These are phyloP conservation scores for Lottia gigantea DNA, from an alignment of 2,888 invertebrate genomes.

Conservation along the genomic window DNA sequence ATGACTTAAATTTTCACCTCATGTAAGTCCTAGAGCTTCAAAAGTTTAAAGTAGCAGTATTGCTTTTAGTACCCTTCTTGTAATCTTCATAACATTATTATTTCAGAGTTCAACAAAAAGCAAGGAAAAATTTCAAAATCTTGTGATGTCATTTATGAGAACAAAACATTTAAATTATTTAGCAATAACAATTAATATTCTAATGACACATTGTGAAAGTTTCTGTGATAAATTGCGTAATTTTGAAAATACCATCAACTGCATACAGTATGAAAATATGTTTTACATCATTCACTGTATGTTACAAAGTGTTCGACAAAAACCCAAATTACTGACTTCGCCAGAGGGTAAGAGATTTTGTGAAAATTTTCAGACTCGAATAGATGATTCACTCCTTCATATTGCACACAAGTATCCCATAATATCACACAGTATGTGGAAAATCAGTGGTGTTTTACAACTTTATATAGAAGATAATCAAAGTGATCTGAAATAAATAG, in stretches of 20 bases:
- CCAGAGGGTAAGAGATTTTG: conserved; percentile 16
- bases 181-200: conserved; percentile 1
- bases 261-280: conserved; percentile 15
- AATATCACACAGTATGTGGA: conserved; percentile 15
- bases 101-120: background rate
- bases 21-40: too few species aligned
- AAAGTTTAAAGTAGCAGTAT: too few species aligned
- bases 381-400: conserved; percentile 16
- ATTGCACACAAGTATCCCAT: conserved; percentile 9
- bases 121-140: background rate
- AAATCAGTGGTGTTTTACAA: conserved; percentile 10
- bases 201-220: background rate
- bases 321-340: background rate
- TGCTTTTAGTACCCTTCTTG: too few species aligned
- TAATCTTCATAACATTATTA: background rate
- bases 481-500: too few species aligned
- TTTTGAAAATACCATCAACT: background rate
- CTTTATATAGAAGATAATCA: background rate
- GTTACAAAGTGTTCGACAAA: conserved; percentile 6
- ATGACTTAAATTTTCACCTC: too few species aligned
- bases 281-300: conserved; percentile 2
- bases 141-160: background rate
- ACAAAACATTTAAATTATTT: background rate
- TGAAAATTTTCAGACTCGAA: conserved; percentile 1
- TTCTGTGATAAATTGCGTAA: background rate